Evolutionary conservation across 2,797 vertebrate species (phyloP), one percentile per base, ranked within the genome.

Genomic region (Sitta carolinensis): DNA sequence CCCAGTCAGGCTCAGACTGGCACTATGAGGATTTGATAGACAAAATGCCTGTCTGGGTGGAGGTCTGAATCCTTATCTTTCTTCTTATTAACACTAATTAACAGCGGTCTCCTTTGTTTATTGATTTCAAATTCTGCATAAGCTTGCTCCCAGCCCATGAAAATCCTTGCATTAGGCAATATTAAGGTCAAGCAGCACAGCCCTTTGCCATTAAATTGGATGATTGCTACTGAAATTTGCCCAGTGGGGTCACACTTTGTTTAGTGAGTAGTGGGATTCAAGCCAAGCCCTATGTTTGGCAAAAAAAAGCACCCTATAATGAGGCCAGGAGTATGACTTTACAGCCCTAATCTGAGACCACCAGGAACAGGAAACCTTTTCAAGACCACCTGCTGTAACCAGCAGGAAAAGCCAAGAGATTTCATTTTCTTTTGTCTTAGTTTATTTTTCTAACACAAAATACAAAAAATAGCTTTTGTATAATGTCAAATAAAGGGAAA

Each of bases 161-260:
- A 95, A 91, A 84, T 86, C 58, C 73, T 55, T 55, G 51, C 14
- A 69, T 91, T 91, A 84, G 58, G 51, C 76, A 81, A 81, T 51
- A 45, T 73, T 69, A 69, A 92, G 82, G 66, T 86, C 25, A 6
- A 88, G 77, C 66, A 59, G 30, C 22, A 5, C 54, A 91, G 51
- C 52, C 77, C 27, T 4, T 59, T 73, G 70, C 73, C 89, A 63
- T 86, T 89, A 89, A 84, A 92, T 73, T 52, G 84, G 79, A 40
- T 89, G 84, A 90, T 87, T 91, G 69, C 93, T 96, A 75, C 93
- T 92, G 92, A 96, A 96, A 84, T 81, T 86, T 21, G 26, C 92
- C 84, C 91, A 86, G 89, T 1, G 0, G 82, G 76, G 76, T 96
- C 82, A 84, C 69, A 5, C 73, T 76, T 55, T 5, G 4, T 88